A percentile compares a stretch with the other conserved stretches of the same genome.
These are phyloP conservation scores for Diadegma fenestrale DNA, from an alignment of 2,888 invertebrate species.

Conservation along the genomic window DNA sequence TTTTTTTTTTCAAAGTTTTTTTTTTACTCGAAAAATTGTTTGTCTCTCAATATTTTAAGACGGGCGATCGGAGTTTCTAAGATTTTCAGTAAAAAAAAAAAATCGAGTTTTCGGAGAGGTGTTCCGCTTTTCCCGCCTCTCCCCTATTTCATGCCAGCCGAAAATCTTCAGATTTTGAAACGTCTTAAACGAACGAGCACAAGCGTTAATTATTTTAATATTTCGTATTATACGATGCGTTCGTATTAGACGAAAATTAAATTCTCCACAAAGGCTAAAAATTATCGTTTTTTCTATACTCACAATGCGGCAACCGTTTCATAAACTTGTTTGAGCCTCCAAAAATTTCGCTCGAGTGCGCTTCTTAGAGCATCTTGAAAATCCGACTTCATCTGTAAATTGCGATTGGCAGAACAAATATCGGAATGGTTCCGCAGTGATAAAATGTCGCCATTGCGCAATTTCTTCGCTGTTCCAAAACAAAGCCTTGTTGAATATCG, in stretches of 20 bases:
- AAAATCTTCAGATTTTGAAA: constrained; percentile 2
- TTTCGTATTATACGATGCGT: neutral
- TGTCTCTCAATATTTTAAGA: no score
- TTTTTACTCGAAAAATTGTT: no score
- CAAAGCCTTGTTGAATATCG: constrained; percentile 13
- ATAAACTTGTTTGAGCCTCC: constrained; percentile 4
- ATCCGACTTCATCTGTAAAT: neutral
- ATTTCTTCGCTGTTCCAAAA: constrained; percentile 29
- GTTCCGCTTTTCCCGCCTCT: no score
- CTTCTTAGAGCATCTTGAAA: constrained; percentile 16
- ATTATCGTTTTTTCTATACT: constrained; percentile 2
- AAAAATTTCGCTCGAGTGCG: constrained; percentile 20
- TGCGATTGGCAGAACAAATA: neutral
- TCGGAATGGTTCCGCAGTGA: neutral
- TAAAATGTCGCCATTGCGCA: neutral
- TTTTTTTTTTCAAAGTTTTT: no score
- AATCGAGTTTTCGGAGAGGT: no score
- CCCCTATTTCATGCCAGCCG: neutral
- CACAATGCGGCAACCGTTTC: constrained; percentile 10
- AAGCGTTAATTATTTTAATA: neutral
- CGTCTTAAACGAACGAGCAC: neutral
- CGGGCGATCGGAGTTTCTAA: no score
- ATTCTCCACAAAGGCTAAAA: neutral
- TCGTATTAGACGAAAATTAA: neutral
- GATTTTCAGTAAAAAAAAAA: no score